Conservation (phyloP, 2,888 invertebrate genomes). For the Limnephilus lunatus region DNA sequence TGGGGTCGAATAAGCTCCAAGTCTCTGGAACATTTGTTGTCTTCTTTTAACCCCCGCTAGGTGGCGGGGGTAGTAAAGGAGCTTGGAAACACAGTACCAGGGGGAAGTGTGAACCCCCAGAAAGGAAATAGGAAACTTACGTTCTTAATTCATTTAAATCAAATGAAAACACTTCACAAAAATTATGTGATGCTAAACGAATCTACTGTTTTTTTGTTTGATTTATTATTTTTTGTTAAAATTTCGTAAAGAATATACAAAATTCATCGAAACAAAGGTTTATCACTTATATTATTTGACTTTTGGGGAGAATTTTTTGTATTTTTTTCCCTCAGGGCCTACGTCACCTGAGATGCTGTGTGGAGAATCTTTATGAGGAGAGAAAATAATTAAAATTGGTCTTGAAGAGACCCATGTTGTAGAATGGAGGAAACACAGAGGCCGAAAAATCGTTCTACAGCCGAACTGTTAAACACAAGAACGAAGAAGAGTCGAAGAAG, state of each 20-base stretch:
- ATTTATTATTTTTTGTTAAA: neutral
- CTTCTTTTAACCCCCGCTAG: slow-evolving; percentile 60
- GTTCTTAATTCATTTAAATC: slow-evolving; percentile 65
- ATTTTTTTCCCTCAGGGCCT: too few relatives aligned
- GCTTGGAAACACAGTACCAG: slow-evolving; percentile 30
- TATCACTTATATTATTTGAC: neutral
- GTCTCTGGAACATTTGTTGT: slow-evolving; percentile 64
- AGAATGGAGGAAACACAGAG: too few relatives aligned
- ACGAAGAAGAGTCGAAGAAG: too few relatives aligned
- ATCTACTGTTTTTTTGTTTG: neutral
- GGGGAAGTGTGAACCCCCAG: slow-evolving; percentile 54
- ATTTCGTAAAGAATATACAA: neutral
- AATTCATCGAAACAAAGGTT: neutral
- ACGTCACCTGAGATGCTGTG: too few relatives aligned
- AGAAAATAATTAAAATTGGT: too few relatives aligned
- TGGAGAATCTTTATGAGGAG: too few relatives aligned
- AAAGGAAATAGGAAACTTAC: slow-evolving; percentile 61
- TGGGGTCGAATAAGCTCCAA: slow-evolving; percentile 59
- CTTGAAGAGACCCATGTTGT: too few relatives aligned
- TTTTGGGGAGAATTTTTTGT: neutral
- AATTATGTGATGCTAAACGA: neutral
- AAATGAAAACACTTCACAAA: slow-evolving; percentile 58
- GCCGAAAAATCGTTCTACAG: too few relatives aligned
- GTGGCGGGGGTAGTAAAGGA: slow-evolving; percentile 48
- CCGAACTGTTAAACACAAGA: too few relatives aligned